Percentiles rank a stretch among this genome's conserved stretches.
Evolutionary conservation across 2,888 invertebrate species (phyloP).

Genomic region (Pterobdella sp.): DNA sequence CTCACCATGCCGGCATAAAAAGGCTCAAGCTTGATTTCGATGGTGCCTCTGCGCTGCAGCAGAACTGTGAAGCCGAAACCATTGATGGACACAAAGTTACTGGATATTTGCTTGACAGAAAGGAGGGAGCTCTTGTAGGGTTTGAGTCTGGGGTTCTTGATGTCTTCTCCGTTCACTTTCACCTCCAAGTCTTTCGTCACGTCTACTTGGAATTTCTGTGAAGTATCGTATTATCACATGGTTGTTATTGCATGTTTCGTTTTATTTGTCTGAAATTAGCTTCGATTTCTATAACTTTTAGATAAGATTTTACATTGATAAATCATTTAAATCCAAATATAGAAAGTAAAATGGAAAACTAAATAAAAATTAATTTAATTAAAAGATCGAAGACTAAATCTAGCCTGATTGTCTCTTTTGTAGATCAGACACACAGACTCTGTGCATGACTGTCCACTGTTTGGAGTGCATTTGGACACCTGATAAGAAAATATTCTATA

Average conservation of each 20-base stretch:
- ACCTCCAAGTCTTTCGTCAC: slow-evolving; percentile 8
- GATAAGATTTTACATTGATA: too few species aligned
- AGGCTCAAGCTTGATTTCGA: slow-evolving; percentile 30
- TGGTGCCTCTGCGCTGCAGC: slow-evolving; percentile 19
- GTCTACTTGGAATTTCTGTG: slow-evolving; percentile 27
- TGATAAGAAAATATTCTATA: neutral
- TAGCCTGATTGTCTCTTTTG: slow-evolving; percentile 27
- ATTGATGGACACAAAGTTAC: slow-evolving; percentile 22
- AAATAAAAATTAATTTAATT: too few species aligned
- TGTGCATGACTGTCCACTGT: slow-evolving; percentile 33
- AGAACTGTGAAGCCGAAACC: slow-evolving; percentile 32
- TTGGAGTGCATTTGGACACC: slow-evolving; percentile 32
- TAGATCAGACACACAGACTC: slow-evolving; percentile 31
- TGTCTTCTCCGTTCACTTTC: slow-evolving; percentile 25
- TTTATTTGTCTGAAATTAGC: too few species aligned
- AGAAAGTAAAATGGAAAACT: too few species aligned
- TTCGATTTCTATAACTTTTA: too few species aligned
- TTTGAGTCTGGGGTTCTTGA: slow-evolving; percentile 26
- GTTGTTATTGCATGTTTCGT: too few species aligned
- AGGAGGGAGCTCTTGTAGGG: slow-evolving; percentile 28
- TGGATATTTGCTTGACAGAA: slow-evolving; percentile 25
- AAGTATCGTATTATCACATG: too few species aligned
- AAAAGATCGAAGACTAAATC: neutral
- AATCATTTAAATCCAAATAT: too few species aligned
- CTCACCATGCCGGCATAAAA: slow-evolving; percentile 30